Conservation (phyloP, 2,113 vertebrate genomes). For the Mustelus asterias region DNA sequence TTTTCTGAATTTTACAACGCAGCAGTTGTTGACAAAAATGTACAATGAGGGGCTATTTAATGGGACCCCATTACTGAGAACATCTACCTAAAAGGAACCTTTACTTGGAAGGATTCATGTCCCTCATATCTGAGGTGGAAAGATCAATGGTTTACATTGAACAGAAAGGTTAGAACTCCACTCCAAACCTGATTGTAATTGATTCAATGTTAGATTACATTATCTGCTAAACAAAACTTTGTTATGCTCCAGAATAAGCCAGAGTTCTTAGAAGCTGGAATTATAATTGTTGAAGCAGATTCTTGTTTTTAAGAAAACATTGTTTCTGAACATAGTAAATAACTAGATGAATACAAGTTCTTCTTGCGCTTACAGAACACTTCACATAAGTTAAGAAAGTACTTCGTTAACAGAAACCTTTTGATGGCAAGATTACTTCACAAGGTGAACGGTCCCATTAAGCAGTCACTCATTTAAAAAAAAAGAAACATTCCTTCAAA, state of each 20-base stretch:
- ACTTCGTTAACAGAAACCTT: neutral
- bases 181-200: neutral
- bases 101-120: neutral
- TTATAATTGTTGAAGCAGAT: neutral
- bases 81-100: neutral
- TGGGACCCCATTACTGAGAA: neutral
- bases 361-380: neutral
- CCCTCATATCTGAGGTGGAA: neutral
- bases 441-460: neutral
- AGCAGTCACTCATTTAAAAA: neutral
- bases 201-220: neutral
- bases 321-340: neutral
- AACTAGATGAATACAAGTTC: neutral
- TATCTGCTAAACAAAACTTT: neutral
- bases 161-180: neutral
- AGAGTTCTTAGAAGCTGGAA: neutral
- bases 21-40: neutral
- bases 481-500: neutral
- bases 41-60: neutral
- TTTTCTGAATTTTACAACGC: neutral
- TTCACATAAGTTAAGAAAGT: neutral
- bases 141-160: neutral
- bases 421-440: neutral
- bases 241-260: neutral
- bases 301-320: neutral